Conservation (phyloP, 2,888 invertebrate species). For the Boloria selene region DNA sequence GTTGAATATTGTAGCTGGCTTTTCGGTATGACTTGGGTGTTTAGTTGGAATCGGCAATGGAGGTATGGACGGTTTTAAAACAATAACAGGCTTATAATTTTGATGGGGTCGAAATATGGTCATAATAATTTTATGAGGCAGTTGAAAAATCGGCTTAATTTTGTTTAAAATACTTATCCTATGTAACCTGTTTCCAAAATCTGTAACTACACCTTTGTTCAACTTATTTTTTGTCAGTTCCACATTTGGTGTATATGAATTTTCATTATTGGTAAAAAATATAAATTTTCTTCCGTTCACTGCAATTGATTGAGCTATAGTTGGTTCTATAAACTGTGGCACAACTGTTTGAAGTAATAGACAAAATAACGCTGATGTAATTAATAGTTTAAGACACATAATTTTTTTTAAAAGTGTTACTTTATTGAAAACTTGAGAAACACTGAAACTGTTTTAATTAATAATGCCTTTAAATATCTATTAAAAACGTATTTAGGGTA, state of each 20-base stretch:
- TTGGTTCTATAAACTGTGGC: neutral
- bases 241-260: neutral
- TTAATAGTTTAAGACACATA: constrained; percentile 4
- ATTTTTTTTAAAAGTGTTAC: constrained; percentile 12
- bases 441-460: constrained; percentile 2
- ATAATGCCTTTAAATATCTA: constrained; percentile 16
- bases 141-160: neutral
- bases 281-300: neutral
- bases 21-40: neutral
- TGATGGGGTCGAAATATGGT: neutral
- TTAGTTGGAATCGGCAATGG: neutral
- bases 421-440: constrained; percentile 1
- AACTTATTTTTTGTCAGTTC: neutral
- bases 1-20: neutral
- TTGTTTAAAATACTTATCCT: constrained; percentile 10
- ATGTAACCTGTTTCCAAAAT: constrained; percentile 11
- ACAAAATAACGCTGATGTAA: constrained; percentile 1
- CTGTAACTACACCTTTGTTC: neutral
- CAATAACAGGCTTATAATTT: neutral
- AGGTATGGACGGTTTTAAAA: neutral
- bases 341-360: constrained; percentile 1
- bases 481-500: constrained; percentile 9
- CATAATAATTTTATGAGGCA: neutral
- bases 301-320: neutral
- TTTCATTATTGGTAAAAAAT: neutral